Base-by-base conservation (phyloP, 1,140 invertebrate species). In the Euwallacea fornicatus region DNA sequence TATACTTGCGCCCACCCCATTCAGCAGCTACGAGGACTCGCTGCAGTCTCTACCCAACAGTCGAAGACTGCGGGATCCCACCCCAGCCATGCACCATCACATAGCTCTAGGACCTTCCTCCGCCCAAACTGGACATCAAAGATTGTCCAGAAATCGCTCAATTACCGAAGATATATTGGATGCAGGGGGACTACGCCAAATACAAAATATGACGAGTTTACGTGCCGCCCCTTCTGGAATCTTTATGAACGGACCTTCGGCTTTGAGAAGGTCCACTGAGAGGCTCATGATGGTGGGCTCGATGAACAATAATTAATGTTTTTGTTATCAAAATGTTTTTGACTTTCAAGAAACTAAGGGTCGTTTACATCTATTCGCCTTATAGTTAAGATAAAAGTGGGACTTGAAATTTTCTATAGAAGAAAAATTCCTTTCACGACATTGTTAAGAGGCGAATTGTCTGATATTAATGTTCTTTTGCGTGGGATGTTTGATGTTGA, bases 21-120 rank as follows among this genome's bases (percentile, higher is more conserved):
- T 4, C 47, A 71, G 56, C 55, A 77, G 76, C 61, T 77, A 77
- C 53, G 76, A 77, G 43, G 76, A 77, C 44, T 77, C 76, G 0
- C 46, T 77, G 0, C 76, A 77, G 61, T 77, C 76, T 44, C 58
- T 75, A 7, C 71, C 74, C 3, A 73, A 73, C 13, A 68, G 69
- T 10, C 65, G 74, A 9, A 72, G 66, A 58, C 47, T 67, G 6
- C 50, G 72, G 46, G 64, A 69, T 62, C 50, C 64, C 8, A 71
- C 62, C 43, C 63, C 70, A 10, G 56, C 69, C 10, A 72, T 72
- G 70, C 70, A 72, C 53, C 70, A 72, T 21, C 65, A 72, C 53
- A 66, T 66, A 41, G 66, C 71, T 16, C 43, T 72, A n/a, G 59
- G 72, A 7, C 69, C 66, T 15, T 68, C 21, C 11, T 43, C 64